A percentile compares a stretch with the other conserved stretches of the same genome.
Conservation (phyloP, 2,797 vertebrate genomes). For the Alfaro cultratus region DNA sequence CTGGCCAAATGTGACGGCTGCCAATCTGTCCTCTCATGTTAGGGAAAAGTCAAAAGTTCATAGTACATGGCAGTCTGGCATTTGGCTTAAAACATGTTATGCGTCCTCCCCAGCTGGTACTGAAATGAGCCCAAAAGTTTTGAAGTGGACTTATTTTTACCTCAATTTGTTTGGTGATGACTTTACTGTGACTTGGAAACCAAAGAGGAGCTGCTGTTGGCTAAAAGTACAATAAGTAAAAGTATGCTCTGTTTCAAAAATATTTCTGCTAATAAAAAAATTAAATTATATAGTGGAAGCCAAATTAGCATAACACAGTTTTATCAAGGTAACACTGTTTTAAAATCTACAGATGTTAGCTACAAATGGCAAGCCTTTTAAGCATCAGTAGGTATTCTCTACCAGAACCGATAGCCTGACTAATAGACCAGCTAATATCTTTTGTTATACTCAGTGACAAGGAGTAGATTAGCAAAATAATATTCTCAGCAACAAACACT, state of each 20-base stretch:
- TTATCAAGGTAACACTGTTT: not conserved
- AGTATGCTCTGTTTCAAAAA: not conserved
- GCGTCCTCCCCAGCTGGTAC: not conserved
- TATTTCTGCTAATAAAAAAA: not conserved
- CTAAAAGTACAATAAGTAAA: constrained; percentile 39
- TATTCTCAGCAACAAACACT: not conserved
- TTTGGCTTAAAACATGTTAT: not conserved
- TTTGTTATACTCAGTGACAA: not conserved
- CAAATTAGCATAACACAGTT: not conserved
- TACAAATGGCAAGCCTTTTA: not conserved
- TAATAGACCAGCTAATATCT: not conserved
- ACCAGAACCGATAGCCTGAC: not conserved
- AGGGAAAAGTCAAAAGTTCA: constrained; percentile 16
- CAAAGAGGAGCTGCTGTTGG: constrained; percentile 26
- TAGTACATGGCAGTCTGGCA: not conserved
- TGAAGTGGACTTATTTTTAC: constrained; percentile 27
- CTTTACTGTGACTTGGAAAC: constrained; percentile 41
- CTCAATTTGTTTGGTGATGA: constrained; percentile 22
- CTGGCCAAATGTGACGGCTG: constrained; percentile 51
- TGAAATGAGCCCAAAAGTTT: constrained; percentile 22
- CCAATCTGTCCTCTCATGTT: constrained; percentile 31
- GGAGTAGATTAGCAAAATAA: not conserved
- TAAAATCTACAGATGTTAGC: not conserved
- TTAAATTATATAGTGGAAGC: not conserved
- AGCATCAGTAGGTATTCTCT: not conserved